A percentile compares a stretch with the other conserved stretches of the same genome.
These are phyloP conservation scores for Chinchilla lanigera DNA, from an alignment of 2,113 vertebrate genomes.

Conservation along the genomic window DNA sequence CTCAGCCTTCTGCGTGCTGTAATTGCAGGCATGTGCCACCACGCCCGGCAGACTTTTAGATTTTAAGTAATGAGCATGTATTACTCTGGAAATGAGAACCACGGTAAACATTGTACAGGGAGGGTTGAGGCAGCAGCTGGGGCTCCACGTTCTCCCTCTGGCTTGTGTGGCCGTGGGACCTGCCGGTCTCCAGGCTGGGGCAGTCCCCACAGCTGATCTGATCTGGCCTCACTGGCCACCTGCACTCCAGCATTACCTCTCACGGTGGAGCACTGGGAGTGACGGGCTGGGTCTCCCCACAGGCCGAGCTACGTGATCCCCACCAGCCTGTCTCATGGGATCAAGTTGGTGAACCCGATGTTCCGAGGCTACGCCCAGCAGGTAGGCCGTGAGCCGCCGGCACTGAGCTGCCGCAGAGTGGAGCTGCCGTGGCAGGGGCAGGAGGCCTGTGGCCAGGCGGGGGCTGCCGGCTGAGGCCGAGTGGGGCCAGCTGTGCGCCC, in stretches of 20 bases:
- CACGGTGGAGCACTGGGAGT: background rate
- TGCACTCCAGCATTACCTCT: rapidly evolving
- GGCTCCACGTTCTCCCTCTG: background rate
- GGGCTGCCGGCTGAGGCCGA: background rate
- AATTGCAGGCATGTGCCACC: background rate
- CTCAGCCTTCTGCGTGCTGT: background rate
- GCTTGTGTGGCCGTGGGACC: rapidly evolving
- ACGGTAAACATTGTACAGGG: background rate
- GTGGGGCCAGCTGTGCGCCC: rapidly evolving
- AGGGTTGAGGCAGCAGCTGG: background rate
- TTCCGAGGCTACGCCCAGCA: conserved; percentile 99
- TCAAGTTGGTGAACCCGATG: conserved; percentile 99
- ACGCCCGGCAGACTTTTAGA: background rate
- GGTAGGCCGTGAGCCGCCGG: conserved; percentile 85
- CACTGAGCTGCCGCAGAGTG: too few relatives aligned
- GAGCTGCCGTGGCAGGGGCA: background rate
- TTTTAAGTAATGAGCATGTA: background rate
- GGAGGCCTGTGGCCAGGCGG: background rate
- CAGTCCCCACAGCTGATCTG: background rate
- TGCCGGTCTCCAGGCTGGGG: rapidly evolving
- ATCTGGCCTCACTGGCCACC: too few relatives aligned
- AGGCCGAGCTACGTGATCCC: conserved; percentile 98
- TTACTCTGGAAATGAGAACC: background rate
- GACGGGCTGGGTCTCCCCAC: conserved; percentile 57
- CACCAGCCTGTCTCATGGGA: conserved; percentile 96